phyloP scores from a whole-genome alignment of 23 tunicate genomes.

The Trididemnum clinides region DNA sequence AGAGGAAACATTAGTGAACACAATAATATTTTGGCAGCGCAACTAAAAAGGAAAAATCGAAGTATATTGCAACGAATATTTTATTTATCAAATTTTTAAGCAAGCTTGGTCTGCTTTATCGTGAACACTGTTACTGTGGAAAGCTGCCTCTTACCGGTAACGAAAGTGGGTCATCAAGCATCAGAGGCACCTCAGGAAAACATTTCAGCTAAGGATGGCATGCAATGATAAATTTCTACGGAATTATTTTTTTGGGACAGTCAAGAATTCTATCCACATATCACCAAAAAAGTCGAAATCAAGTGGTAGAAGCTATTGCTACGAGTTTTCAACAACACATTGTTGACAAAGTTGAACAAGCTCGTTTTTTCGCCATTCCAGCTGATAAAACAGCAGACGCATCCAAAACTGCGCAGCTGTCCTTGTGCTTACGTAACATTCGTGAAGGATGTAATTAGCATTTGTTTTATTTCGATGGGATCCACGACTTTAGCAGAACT shows the following conservation, averaged over 20 bases:
- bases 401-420: slow-evolving; percentile 4
- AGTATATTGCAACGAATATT: slow-evolving; percentile 4
- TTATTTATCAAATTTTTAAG: not conserved
- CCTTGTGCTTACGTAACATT: not conserved
- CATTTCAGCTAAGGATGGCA: not conserved
- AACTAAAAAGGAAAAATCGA: not conserved
- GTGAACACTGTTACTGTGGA: not conserved
- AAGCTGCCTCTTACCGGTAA: not conserved
- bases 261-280: no score
- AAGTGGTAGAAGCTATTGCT: not conserved
- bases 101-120: not conserved
- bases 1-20: not conserved
- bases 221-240: not conserved
- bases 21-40: not conserved
- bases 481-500: not conserved
- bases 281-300: not conserved
- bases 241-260: not conserved
- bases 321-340: not conserved
- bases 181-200: not conserved
- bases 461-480: not conserved
- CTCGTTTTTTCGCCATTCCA: not conserved
- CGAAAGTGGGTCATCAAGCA: not conserved
- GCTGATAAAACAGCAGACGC: not conserved
- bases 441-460: not conserved
- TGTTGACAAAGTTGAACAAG: not conserved